phyloP scores from a whole-genome alignment of 35 echinoderm and acorn worm genomes.

The Lytechinus variegatus region DNA sequence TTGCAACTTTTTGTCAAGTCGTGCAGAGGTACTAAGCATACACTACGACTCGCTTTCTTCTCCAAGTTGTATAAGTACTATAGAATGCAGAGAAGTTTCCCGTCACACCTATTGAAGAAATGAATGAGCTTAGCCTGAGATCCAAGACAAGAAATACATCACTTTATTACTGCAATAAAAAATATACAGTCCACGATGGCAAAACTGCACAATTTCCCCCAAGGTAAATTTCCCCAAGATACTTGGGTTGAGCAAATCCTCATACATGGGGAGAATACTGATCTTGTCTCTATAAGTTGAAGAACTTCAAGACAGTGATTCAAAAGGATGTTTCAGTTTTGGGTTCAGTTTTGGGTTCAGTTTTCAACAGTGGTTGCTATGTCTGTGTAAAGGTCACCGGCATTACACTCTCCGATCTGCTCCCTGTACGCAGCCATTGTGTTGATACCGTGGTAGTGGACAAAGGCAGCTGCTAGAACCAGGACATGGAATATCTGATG shows the following conservation, averaged over 20 bases:
- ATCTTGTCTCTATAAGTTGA: neutral
- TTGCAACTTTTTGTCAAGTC: no score
- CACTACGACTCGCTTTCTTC: neutral
- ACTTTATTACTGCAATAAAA: neutral
- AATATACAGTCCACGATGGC: neutral
- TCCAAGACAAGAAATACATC: neutral
- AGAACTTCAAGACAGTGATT: neutral
- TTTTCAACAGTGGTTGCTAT: neutral
- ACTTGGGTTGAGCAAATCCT: neutral
- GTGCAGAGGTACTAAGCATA: no score
- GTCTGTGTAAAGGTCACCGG: neutral
- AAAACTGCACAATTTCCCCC: neutral
- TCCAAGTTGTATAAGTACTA: neutral
- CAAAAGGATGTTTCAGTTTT: neutral
- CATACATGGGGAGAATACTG: neutral
- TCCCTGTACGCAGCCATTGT: conserved; percentile 81
- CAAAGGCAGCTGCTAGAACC: conserved; percentile 92
- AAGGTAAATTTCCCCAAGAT: neutral
- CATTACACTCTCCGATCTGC: conserved; percentile 74
- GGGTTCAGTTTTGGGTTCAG: no score
- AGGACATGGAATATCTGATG: conserved; percentile 98
- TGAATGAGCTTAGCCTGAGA: neutral
- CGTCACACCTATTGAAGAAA: neutral
- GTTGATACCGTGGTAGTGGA: conserved; percentile 92
- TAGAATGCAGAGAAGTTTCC: neutral